Base-by-base conservation (phyloP, 2,797 vertebrate species). In the Leucoraja ocellata region DNA sequence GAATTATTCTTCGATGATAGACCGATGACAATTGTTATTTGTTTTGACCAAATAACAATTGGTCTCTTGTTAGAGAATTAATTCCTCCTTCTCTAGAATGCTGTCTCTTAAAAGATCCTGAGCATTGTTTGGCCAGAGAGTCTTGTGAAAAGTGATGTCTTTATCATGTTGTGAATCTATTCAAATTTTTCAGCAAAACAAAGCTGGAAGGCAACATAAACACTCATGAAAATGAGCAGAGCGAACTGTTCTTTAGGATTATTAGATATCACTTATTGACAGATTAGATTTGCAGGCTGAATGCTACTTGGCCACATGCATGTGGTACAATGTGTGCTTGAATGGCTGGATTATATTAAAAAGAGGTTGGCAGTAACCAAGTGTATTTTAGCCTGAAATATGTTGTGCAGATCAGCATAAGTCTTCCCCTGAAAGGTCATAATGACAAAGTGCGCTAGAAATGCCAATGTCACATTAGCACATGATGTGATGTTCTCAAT, bases 281-380 rank as follows among this genome's bases (percentile, higher is more conserved):
- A 61, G 54, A 86, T 63, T 63, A 5, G 6, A 28, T 61, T 23
- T 63, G 54, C 11, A n/a, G 83, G n/a, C 83, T 61, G 54, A 86
- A 9, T 63, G 83, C 83, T 86, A 28, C 83, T 65, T 86, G 83
- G 83, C 83, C 61, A n/a, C 83, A 86, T n/a, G 14, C 14, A 63
- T 7, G 32, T 86, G 83, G 83, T 61, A 86, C 58, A 65, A 28
- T 32, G 58, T 63, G 83, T 86, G 58, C 58, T 86, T 16, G 13
- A 86, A 28, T 61, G 7, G 83, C 61, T 63, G n/a, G 83, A 65
- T 65, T 28, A 65, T 65, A 46, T 86, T 81, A 54, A 54, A 81
- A 81, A 81, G 39, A 86, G 28, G n/a, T 63, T 86, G 83, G 58
- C 83, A 32, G 13, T 32, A 86, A 7, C 28, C 58, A n/a, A 6